Percentiles rank a stretch among this genome's conserved stretches.
Evolutionary conservation across 2,888 invertebrate species (phyloP).

Genomic region (Leucania comma): DNA sequence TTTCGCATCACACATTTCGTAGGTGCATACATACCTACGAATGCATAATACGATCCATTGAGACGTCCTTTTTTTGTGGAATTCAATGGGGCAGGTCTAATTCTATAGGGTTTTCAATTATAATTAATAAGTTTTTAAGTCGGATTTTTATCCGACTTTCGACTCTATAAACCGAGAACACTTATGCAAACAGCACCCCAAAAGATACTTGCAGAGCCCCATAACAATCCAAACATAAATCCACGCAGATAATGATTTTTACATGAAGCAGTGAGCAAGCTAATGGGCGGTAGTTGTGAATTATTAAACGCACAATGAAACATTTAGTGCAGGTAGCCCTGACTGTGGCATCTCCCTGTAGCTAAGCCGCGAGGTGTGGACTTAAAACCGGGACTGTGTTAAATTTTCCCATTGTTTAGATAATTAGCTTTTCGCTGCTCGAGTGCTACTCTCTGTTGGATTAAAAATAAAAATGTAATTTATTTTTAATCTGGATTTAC

Average conservation of each 20-base stretch:
- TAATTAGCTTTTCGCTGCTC: constrained; percentile 23
- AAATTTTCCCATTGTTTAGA: constrained; percentile 40
- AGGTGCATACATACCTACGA: background rate
- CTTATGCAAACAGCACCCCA: constrained; percentile 1
- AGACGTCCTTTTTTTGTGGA: background rate
- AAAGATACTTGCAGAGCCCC: constrained; percentile 1
- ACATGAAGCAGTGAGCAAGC: constrained; percentile 47
- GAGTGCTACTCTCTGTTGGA: constrained; percentile 9
- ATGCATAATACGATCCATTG: background rate
- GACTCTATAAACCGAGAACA: background rate
- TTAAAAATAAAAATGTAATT: constrained; percentile 29
- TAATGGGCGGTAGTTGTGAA: constrained; percentile 63
- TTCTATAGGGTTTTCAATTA: too few relatives aligned
- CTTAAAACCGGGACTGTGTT: constrained; percentile 14
- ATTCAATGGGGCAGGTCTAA: background rate
- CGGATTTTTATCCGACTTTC: too few relatives aligned
- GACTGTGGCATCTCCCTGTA: constrained; percentile 26
- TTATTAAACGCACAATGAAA: constrained; percentile 63
- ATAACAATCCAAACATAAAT: constrained; percentile 49
- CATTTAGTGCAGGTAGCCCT: constrained; percentile 48
- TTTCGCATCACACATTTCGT: background rate
- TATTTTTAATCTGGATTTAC: constrained; percentile 16
- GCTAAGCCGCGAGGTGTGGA: constrained; percentile 30
- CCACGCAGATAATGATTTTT: constrained; percentile 57
- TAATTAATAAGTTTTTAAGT: too few relatives aligned